Conservation (phyloP, 2,888 invertebrate species). For the Chaitophorus viminalis region DNA sequence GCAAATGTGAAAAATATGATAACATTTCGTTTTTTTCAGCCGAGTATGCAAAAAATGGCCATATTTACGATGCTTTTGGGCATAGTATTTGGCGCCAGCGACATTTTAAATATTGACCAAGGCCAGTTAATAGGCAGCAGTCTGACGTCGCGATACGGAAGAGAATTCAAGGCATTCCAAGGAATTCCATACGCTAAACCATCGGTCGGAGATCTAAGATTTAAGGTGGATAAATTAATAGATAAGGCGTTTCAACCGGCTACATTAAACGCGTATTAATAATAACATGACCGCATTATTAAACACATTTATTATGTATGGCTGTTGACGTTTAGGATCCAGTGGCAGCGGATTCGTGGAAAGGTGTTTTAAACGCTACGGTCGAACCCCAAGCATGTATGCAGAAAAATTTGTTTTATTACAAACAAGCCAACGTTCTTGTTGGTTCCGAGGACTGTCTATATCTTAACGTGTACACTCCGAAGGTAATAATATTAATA, state of each 20-base stretch:
- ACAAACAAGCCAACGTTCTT: conserved; percentile 65
- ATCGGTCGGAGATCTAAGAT: conserved; percentile 73
- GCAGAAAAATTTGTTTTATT: conserved; percentile 67
- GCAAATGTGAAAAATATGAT: no score
- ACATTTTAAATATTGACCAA: conserved; percentile 2
- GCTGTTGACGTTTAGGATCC: conserved; percentile 67
- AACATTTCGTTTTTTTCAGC: no score
- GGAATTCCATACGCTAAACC: conserved; percentile 76
- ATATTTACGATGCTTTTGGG: background rate
- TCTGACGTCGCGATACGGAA: conserved; percentile 41
- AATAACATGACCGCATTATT: no score
- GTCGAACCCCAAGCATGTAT: conserved; percentile 66
- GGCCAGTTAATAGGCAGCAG: conserved; percentile 49
- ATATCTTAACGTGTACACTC: conserved; percentile 70
- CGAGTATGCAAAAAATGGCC: background rate
- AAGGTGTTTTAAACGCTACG: conserved; percentile 68
- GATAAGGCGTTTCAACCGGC: no score
- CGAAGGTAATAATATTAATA: conserved; percentile 66
- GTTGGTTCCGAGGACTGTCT: conserved; percentile 71
- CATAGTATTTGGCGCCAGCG: background rate
- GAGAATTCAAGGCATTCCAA: conserved; percentile 70
- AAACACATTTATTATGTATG: no score
- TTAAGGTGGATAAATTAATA: conserved; percentile 70
- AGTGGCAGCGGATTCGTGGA: conserved; percentile 68
- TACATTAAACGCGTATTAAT: no score